phyloP scores from a whole-genome alignment of 2,797 vertebrate species.

The Thunnus albacares region DNA sequence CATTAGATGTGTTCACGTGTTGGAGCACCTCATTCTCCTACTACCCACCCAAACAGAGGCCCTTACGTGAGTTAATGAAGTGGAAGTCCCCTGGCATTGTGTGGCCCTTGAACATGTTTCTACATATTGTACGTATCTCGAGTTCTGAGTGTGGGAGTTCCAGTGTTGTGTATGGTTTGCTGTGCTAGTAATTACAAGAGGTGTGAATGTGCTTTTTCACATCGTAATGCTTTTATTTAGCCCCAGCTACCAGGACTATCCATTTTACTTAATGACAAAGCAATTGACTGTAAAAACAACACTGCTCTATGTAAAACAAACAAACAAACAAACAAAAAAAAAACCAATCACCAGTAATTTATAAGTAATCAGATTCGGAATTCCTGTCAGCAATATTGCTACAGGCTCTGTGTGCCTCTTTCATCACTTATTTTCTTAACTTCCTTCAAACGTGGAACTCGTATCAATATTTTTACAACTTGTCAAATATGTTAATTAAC shows the following conservation, averaged over 20 bases:
- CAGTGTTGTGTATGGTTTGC: conserved; percentile 22
- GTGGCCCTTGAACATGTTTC: conserved; percentile 53
- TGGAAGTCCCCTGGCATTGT: conserved; percentile 55
- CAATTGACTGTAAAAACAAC: conserved; percentile 33
- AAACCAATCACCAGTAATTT: conserved; percentile 33
- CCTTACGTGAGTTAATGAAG: conserved; percentile 68
- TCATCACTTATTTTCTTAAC: conserved; percentile 55
- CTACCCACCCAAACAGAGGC: conserved; percentile 47
- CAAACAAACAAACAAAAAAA: not conserved
- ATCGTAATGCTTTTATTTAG: conserved; percentile 23
- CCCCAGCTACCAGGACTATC: conserved; percentile 4
- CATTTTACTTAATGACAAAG: conserved; percentile 30
- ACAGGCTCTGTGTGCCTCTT: conserved; percentile 30
- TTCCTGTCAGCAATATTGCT: conserved; percentile 49
- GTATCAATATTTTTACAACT: not conserved
- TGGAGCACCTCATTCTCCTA: conserved; percentile 44
- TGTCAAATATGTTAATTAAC: not conserved
- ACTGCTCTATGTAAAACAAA: conserved; percentile 1
- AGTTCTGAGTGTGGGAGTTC: not conserved
- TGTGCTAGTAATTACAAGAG: conserved; percentile 36
- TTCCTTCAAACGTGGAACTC: conserved; percentile 51
- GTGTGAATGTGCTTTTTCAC: conserved; percentile 35
- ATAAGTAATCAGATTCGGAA: conserved; percentile 50
- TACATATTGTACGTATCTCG: conserved; percentile 9
- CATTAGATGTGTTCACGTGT: conserved; percentile 61